Percentiles rank a stretch among this genome's conserved stretches.
These are phyloP conservation scores for Trematomus loennbergii DNA, from an alignment of 2,113 vertebrate genomes.

Conservation along the genomic window DNA sequence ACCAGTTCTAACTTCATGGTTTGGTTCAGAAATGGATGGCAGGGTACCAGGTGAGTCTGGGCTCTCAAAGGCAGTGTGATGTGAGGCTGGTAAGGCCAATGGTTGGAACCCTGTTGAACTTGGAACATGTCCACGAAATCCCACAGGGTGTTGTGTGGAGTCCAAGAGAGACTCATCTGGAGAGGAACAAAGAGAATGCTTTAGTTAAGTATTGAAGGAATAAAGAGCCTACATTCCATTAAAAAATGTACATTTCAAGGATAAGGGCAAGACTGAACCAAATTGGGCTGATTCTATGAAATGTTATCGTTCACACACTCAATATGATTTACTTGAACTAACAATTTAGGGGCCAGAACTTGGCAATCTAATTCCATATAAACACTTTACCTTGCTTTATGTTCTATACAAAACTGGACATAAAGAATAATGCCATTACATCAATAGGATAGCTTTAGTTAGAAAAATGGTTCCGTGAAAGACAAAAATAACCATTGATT, in stretches of 20 bases:
- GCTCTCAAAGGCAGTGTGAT: conserved; percentile 71
- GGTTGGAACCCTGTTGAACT: conserved; percentile 69
- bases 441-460: conserved; percentile 1
- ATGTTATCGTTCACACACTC: not conserved
- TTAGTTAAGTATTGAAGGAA: conserved; percentile 15
- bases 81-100: conserved; percentile 81
- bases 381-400: not conserved
- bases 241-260: not conserved
- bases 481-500: conserved; percentile 31
- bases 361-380: not conserved
- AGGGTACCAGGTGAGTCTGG: conserved; percentile 53
- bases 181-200: conserved; percentile 56
- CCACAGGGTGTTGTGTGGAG: conserved; percentile 49
- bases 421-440: conserved; percentile 11
- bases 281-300: not conserved
- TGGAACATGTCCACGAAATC: conserved; percentile 65
- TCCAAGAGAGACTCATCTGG: conserved; percentile 82
- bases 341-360: not conserved
- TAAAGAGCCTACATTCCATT: not conserved
- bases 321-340: not conserved
- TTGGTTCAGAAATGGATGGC: conserved; percentile 50
- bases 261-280: not conserved
- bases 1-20: conserved; percentile 37
- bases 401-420: not conserved
- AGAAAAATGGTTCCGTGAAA: not conserved